phyloP scores from a whole-genome alignment of 1,140 invertebrate genomes.

The Thereuonema tuberculata region DNA sequence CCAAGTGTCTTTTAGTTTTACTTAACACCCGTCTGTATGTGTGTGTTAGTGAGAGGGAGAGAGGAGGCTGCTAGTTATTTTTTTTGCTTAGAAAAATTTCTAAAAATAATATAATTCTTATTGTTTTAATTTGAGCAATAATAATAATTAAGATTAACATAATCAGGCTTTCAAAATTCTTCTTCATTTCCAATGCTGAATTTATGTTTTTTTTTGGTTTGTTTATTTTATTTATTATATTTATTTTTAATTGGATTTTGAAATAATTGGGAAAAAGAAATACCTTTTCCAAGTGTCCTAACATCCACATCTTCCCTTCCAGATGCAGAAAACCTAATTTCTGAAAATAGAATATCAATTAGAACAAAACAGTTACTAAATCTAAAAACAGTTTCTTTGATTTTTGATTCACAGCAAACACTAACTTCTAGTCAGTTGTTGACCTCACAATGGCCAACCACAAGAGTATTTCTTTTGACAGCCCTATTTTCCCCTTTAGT shows the following conservation, averaged over 20 bases:
- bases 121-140: no score
- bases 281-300: constrained; percentile 26
- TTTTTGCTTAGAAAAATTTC: no score
- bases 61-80: no score
- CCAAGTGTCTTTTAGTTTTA: no score
- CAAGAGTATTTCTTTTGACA: no score
- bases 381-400: not conserved
- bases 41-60: no score
- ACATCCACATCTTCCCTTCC: constrained; percentile 93
- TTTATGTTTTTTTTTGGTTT: not conserved
- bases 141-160: no score
- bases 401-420: not conserved
- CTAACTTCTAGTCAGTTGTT: not conserved
- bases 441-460: not conserved
- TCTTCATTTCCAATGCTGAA: constrained; percentile 50
- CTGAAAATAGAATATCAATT: constrained; percentile 21
- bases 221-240: not conserved
- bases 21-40: no score
- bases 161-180: no score
- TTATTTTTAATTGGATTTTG: not conserved
- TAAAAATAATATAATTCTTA: no score
- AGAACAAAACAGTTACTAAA: not conserved
- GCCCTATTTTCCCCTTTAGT: no score
- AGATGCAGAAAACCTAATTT: constrained; percentile 63
- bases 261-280: no score